These are phyloP conservation scores for Polydrusus cervinus DNA, from an alignment of 2,888 invertebrate species.

Conservation along the genomic window DNA sequence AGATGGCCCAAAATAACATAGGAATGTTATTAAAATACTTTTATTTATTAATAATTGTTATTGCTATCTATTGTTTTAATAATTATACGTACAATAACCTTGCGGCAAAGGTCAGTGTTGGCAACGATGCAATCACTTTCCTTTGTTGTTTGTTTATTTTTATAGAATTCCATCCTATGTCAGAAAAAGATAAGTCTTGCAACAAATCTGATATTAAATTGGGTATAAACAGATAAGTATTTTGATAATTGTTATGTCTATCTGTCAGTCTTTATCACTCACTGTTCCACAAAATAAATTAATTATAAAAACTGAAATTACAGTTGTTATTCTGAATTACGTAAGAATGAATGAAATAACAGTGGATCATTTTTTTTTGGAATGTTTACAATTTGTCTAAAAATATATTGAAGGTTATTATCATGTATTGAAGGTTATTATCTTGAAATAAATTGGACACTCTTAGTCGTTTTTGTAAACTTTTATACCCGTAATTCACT, in stretches of 20 bases:
- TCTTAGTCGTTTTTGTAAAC: no score
- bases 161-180: not conserved
- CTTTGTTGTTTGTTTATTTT: conserved; percentile 10
- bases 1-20: not conserved
- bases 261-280: not conserved
- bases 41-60: not conserved
- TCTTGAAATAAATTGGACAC: no score
- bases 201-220: not conserved
- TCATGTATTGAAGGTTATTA: no score
- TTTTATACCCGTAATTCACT: no score
- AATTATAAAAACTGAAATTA: no score
- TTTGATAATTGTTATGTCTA: not conserved
- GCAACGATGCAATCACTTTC: not conserved
- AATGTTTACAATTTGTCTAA: not conserved
- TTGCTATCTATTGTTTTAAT: conserved; percentile 32
- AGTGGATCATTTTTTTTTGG: not conserved
- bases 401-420: not conserved
- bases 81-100: conserved; percentile 18
- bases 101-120: conserved; percentile 22
- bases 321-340: no score
- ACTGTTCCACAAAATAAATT: not conserved
- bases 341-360: no score
- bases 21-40: not conserved
- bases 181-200: conserved; percentile 16
- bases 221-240: not conserved